Evolutionary conservation across 1,140 invertebrate species (phyloP).

Genomic region (Drosophila mojavensis): DNA sequence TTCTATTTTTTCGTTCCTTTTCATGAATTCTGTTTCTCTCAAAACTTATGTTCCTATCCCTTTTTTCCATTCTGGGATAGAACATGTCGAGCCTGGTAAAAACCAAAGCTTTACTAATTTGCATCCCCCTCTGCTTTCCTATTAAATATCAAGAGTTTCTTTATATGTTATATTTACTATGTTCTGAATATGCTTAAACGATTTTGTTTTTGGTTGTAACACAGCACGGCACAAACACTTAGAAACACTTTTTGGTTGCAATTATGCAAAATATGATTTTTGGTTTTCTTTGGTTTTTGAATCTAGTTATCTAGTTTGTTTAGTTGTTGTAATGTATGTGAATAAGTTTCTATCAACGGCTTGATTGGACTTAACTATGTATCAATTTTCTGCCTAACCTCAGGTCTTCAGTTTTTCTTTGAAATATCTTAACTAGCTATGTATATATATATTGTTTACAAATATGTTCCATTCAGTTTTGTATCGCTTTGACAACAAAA

Average conservation of each 20-base stretch:
- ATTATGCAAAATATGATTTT: slow-evolving; percentile 45
- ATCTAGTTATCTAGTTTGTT: neutral
- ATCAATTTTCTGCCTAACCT: slow-evolving; percentile 19
- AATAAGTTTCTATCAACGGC: neutral
- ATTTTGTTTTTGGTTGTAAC: slow-evolving; percentile 12
- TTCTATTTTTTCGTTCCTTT: too few relatives aligned
- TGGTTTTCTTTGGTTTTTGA: neutral
- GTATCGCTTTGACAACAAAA: neutral
- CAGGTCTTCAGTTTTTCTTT: neutral
- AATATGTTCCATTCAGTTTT: neutral
- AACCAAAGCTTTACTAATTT: slow-evolving; percentile 27
- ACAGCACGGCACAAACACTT: slow-evolving; percentile 48
- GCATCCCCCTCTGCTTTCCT: neutral
- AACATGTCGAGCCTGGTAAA: slow-evolving; percentile 19
- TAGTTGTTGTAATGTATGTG: neutral
- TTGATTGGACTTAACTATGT: slow-evolving; percentile 5
- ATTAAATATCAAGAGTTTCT: slow-evolving; percentile 11
- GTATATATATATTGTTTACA: neutral
- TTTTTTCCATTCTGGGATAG: neutral
- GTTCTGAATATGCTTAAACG: neutral
- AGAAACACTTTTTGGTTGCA: slow-evolving; percentile 49
- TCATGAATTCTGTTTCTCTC: too few relatives aligned
- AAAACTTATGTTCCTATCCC: too few relatives aligned
- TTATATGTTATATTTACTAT: slow-evolving; percentile 1
- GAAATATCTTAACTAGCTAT: neutral